phyloP scores from a whole-genome alignment of 1,140 invertebrate species.

The Procambarus virginalis region DNA sequence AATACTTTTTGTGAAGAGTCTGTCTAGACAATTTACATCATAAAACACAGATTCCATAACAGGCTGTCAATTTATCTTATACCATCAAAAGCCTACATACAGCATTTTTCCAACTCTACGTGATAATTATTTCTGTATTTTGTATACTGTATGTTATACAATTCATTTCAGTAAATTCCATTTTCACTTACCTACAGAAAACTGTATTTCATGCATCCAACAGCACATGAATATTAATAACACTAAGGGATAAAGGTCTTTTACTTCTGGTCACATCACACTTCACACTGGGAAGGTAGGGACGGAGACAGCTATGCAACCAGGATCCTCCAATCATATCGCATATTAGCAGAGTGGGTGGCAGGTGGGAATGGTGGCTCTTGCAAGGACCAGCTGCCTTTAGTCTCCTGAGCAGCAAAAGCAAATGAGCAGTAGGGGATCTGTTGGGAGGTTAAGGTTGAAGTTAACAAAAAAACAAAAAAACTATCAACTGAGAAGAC shows the following conservation, averaged over 20 bases:
- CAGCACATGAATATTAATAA: not conserved
- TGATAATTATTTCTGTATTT: not conserved
- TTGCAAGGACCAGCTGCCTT: conserved; percentile 81
- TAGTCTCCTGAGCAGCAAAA: conserved; percentile 73
- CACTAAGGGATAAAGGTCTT: not conserved
- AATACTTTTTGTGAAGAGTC: not conserved
- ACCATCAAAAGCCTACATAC: not conserved
- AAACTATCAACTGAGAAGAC: not conserved
- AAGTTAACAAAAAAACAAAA: not conserved
- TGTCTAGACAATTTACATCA: not conserved
- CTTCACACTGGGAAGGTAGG: conserved; percentile 18
- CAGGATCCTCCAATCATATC: conserved; percentile 87
- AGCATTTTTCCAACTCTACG: not conserved
- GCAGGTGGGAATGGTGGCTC: conserved; percentile 86
- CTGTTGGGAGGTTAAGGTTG: conserved; percentile 33
- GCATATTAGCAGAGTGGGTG: conserved; percentile 86
- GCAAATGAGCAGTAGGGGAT: conserved; percentile 58
- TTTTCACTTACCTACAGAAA: not conserved
- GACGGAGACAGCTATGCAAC: conserved; percentile 59
- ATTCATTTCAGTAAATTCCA: not conserved
- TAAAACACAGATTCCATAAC: not conserved
- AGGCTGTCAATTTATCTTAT: not conserved
- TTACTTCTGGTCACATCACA: conserved; percentile 27
- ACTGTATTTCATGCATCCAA: not conserved
- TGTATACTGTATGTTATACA: not conserved